These are phyloP conservation scores for Drosophila pallidifrons DNA, from an alignment of 1,140 invertebrate species.

Conservation along the genomic window DNA sequence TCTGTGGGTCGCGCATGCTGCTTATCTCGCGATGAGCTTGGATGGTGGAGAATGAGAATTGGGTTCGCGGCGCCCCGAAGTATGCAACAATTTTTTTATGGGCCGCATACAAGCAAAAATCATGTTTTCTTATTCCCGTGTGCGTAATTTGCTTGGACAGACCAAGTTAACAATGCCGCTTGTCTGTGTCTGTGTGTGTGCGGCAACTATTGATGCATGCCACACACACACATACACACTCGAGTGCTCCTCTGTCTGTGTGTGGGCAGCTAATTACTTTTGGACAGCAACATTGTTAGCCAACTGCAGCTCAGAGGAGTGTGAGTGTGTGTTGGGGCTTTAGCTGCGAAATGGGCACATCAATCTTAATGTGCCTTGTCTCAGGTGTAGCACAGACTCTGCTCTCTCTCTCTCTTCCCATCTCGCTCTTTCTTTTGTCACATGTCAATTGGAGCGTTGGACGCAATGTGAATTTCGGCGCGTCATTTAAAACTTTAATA, in stretches of 20 bases:
- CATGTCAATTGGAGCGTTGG: conserved; percentile 62
- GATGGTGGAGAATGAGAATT: background rate
- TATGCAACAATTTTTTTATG: conserved; percentile 80
- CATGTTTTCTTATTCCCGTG: conserved; percentile 82
- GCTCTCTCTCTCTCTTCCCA: background rate
- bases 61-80: conserved; percentile 59
- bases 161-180: conserved; percentile 64
- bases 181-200: conserved; percentile 39
- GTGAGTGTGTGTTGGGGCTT: conserved; percentile 16
- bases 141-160: conserved; percentile 72
- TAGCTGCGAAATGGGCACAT: conserved; percentile 67
- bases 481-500: conserved; percentile 83
- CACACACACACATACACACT: background rate
- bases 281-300: conserved; percentile 57
- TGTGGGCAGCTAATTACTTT: conserved; percentile 73
- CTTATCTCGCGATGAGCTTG: conserved; percentile 47
- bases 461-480: conserved; percentile 75
- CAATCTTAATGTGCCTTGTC: conserved; percentile 77
- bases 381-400: conserved; percentile 56
- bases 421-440: conserved; percentile 22
- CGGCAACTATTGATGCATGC: conserved; percentile 71
- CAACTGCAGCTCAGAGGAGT: conserved; percentile 12
- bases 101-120: conserved; percentile 80
- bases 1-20: conserved; percentile 61
- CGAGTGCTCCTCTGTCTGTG: conserved; percentile 25